A percentile compares a stretch with the other conserved stretches of the same genome.
These are phyloP conservation scores for Hypotaenidia philippensis DNA, from an alignment of 2,797 vertebrate species.

Conservation along the genomic window DNA sequence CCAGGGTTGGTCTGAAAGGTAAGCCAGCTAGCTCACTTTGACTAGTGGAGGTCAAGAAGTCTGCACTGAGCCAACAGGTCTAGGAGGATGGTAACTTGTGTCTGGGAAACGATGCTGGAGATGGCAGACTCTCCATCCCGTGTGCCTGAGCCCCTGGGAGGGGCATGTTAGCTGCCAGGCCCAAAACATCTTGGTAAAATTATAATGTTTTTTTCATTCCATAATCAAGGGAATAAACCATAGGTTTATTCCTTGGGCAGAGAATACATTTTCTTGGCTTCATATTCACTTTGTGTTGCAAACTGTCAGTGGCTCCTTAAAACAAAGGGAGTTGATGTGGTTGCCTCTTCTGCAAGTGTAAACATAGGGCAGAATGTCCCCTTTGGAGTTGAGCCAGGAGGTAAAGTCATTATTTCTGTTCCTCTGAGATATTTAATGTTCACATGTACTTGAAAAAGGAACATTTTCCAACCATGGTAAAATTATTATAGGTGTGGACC, in stretches of 20 bases:
- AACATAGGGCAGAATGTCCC: background rate
- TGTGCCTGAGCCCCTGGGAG: background rate
- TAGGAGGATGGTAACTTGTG: background rate
- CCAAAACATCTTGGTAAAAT: background rate
- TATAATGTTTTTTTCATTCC: background rate
- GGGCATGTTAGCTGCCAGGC: background rate
- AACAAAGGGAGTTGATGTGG: background rate
- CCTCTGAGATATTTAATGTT: background rate
- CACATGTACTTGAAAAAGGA: background rate
- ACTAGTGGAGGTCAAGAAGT: background rate
- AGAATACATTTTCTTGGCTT: background rate
- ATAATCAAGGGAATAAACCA: background rate
- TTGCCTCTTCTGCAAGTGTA: background rate
- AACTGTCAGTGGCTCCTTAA: background rate
- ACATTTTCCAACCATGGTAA: background rate
- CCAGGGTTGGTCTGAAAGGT: background rate
- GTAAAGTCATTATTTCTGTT: background rate
- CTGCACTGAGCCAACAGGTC: background rate
- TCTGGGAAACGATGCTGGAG: background rate
- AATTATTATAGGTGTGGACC: background rate
- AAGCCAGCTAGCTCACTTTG: background rate
- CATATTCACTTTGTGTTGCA: rapidly evolving
- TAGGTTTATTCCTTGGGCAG: background rate
- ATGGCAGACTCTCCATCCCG: background rate
- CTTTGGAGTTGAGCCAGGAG: background rate